These are phyloP conservation scores for Vicugna pacos DNA, from an alignment of 2,113 vertebrate genomes.

Conservation along the genomic window DNA sequence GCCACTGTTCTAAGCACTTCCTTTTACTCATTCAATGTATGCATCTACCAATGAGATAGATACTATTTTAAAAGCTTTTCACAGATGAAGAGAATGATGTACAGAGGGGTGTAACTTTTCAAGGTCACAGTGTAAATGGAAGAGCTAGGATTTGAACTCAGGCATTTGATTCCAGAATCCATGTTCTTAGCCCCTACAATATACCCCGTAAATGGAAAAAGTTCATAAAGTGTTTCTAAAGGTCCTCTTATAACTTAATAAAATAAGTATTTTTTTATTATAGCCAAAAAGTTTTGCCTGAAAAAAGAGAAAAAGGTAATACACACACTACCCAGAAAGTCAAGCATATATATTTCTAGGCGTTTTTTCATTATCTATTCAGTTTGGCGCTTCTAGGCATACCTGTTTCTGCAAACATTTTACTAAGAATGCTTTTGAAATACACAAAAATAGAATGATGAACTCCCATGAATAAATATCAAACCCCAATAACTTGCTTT, in stretches of 20 bases:
- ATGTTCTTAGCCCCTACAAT: not conserved
- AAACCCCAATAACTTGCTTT: not conserved
- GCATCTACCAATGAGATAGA: not conserved
- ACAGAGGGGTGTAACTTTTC: not conserved
- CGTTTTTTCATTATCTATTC: not conserved
- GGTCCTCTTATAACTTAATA: constrained; percentile 25
- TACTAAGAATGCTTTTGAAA: not conserved
- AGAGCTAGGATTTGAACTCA: not conserved
- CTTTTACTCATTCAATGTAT: not conserved
- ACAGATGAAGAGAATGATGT: not conserved
- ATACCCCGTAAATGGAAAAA: not conserved
- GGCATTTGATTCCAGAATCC: not conserved
- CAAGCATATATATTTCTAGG: not conserved
- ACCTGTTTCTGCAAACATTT: constrained; percentile 5
- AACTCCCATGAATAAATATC: constrained; percentile 25
- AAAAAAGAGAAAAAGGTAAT: not conserved
- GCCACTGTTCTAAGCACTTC: not conserved
- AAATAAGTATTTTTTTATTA: not conserved
- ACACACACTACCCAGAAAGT: not conserved
- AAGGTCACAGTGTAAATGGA: constrained; percentile 10
- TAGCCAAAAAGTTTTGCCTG: not conserved
- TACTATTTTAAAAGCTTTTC: constrained; percentile 25
- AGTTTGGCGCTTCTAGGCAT: not conserved
- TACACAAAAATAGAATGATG: not conserved
- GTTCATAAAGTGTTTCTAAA: not conserved